Evolutionary conservation across 2,888 invertebrate species (phyloP).

Genomic region (Unio pictorum): DNA sequence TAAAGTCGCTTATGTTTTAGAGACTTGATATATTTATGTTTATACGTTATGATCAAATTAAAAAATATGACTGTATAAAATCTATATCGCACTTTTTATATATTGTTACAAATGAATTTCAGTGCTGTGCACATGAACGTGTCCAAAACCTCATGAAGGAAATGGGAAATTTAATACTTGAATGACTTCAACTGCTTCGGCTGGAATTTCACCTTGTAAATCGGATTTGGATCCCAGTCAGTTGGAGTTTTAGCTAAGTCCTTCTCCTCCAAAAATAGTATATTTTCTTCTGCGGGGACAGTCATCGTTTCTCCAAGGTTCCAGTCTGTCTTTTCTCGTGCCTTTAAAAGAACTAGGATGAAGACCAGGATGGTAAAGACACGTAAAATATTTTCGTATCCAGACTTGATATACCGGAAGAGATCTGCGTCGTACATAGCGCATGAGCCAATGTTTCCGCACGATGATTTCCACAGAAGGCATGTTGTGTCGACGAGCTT

Average conservation of each 20-base stretch:
- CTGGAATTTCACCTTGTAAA: conserved; percentile 12
- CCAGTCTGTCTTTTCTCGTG: conserved; percentile 35
- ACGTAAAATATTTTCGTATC: conserved; percentile 23
- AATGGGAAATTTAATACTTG: no score
- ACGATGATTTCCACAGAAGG: conserved; percentile 42
- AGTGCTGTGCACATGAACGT: no score
- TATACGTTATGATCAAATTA: no score
- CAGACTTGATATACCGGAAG: conserved; percentile 34
- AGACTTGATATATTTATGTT: no score
- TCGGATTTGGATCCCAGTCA: conserved; percentile 19
- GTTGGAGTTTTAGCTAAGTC: conserved; percentile 14
- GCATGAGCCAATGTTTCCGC: conserved; percentile 46
- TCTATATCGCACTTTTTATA: no score
- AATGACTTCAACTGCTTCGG: no score
- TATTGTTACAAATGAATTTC: no score
- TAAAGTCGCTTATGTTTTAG: no score
- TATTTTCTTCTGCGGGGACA: conserved; percentile 6
- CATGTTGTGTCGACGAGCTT: conserved; percentile 48
- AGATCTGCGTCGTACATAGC: conserved; percentile 45
- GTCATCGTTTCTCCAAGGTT: conserved; percentile 10
- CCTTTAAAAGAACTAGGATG: conserved; percentile 18
- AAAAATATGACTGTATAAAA: no score
- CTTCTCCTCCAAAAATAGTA: conserved; percentile 8
- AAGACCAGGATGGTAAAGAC: conserved; percentile 13
- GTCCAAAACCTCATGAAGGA: no score